Conservation (phyloP, 2,888 invertebrate species). For the Atethmia centrago region DNA sequence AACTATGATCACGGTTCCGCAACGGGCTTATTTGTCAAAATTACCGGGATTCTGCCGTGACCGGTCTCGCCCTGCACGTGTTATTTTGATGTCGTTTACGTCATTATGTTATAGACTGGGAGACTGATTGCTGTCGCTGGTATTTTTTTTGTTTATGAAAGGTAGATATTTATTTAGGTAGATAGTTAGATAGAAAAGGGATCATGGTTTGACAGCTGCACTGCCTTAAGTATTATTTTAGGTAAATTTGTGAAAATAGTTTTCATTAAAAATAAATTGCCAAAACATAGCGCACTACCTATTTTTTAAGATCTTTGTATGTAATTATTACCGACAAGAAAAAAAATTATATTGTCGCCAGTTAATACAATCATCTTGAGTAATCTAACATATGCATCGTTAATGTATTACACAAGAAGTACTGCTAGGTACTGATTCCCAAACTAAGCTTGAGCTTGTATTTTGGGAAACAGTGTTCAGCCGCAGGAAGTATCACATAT, state of each 20-base stretch:
- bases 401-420: no score
- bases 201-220: background rate
- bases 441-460: no score
- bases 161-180: no score
- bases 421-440: no score
- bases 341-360: no score
- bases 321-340: no score
- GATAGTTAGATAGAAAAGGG: background rate
- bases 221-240: background rate
- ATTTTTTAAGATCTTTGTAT: no score
- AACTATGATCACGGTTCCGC: conserved; percentile 68
- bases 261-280: background rate
- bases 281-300: no score
- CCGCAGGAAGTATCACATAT: no score
- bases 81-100: conserved; percentile 60
- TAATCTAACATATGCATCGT: no score
- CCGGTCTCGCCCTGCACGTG: conserved; percentile 59
- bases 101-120: conserved; percentile 56
- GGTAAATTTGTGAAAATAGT: background rate
- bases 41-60: conserved; percentile 70
- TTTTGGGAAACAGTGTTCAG: no score
- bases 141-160: background rate
- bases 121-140: conserved; percentile 26
- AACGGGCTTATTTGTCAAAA: conserved; percentile 73
- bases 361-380: no score